Percentiles rank a stretch among this genome's conserved stretches.
Conservation (phyloP, 2,113 vertebrate species). For the Gracilinanus agilis region DNA sequence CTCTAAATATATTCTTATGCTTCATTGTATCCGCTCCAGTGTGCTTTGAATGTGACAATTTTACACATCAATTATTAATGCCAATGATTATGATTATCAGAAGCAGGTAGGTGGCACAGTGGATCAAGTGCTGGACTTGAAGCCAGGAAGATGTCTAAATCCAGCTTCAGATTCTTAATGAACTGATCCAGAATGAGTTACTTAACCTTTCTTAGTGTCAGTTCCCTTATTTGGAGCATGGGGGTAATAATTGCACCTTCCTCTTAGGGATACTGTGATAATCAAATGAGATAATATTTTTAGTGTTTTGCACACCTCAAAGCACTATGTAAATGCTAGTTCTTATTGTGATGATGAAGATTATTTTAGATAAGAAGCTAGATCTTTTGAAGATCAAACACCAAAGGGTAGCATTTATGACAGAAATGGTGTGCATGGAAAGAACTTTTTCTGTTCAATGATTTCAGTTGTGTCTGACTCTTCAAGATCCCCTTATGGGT, state of each 20-base stretch:
- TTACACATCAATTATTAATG: background rate
- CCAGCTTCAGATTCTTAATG: background rate
- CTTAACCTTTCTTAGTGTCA: background rate
- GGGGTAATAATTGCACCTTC: background rate
- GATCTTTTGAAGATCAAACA: background rate
- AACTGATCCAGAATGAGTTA: background rate
- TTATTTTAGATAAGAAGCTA: background rate
- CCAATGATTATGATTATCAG: background rate
- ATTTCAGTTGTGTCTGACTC: too few relatives aligned
- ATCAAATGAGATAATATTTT: background rate
- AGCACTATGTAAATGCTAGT: background rate
- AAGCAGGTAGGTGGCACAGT: background rate
- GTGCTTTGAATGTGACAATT: background rate
- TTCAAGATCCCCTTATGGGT: too few relatives aligned
- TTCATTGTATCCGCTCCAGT: background rate
- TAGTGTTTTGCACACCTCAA: background rate
- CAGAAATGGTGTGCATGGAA: background rate
- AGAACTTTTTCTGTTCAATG: background rate
- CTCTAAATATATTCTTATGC: background rate
- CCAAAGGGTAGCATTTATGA: background rate
- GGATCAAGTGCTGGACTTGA: background rate
- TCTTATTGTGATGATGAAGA: background rate
- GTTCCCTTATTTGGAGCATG: background rate
- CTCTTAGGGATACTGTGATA: background rate
- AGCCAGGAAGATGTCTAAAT: background rate